These are phyloP conservation scores for Siderastrea radians DNA, from an alignment of 92 coral and sea anemone species.

Conservation along the genomic window DNA sequence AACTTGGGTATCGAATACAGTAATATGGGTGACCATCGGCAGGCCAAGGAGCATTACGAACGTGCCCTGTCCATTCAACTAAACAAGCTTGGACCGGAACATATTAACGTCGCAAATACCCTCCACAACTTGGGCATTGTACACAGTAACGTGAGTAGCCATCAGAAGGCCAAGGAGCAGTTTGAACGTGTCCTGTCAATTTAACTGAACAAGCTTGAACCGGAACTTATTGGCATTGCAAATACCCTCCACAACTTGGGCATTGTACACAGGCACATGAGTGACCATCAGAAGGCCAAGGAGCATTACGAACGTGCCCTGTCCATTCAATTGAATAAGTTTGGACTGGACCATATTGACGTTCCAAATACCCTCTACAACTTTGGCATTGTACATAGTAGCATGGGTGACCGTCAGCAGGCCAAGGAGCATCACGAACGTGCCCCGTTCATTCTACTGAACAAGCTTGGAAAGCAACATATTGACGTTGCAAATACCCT, in stretches of 20 bases:
- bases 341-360: background rate
- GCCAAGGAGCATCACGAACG: background rate
- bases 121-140: too few relatives aligned
- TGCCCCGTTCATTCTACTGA: background rate
- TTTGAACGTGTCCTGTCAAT: background rate
- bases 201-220: background rate
- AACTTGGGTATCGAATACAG: too few relatives aligned
- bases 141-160: background rate
- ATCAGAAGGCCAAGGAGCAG: background rate
- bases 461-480: too few relatives aligned
- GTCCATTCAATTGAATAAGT: background rate
- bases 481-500: too few relatives aligned
- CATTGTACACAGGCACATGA: background rate
- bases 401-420: background rate
- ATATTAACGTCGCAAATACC: too few relatives aligned
- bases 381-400: background rate
- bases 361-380: background rate
- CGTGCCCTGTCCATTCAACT: too few relatives aligned
- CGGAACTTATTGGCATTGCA: background rate
- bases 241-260: background rate
- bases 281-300: background rate
- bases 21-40: too few relatives aligned
- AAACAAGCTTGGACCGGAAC: too few relatives aligned
- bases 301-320: background rate
- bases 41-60: too few relatives aligned